Base-by-base conservation (phyloP, 2,888 invertebrate genomes). In the Ochropacha duplaris region DNA sequence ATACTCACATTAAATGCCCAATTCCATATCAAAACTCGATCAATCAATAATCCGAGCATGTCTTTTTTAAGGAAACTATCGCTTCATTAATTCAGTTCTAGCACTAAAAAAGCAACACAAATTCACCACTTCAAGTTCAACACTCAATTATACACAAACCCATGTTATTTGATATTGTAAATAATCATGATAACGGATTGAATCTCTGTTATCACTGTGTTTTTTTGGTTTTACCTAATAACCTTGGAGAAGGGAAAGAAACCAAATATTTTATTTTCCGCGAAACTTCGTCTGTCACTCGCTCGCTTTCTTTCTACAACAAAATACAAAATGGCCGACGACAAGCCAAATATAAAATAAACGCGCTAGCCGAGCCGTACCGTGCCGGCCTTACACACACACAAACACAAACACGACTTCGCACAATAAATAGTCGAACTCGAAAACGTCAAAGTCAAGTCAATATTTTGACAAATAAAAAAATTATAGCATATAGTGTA, bases 241-340 rank as follows among this genome's bases (percentile, higher is more conserved):
- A 59, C 60, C 66, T 67, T 55, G 56, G 60, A 61, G 62, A 65
- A 62, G 58, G 61, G 56, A 56, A 56, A 60, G 58, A 64, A 76
- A 73, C 75, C 71, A 71, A 76, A 77, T 66, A 64, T 69, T 68
- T 76, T 78, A 78, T 82, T 87, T 86, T 86, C 78, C 81, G 81
- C 81, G 73, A 26, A 78, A 79, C 74, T 80, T 78, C n/a, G n/a
- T n/a, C 81, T 79, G 76, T 78, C 81, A 77, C 65, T 71, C 69
- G 69, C 64, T 78, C 81, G 76, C 65, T 71, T 69, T 68, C 64
- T 61, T 66, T 66, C 68, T 66, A 71, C 74, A 16, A 68, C 74
- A 85, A 87, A 85, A 87, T 84, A 85, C 90, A 91, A 91, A 85
- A 91, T 91, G 91, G 91, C 91, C 85, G 90, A 78, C 77, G 19